These are phyloP conservation scores for Steinernema khuongi DNA, from an alignment of 1,140 invertebrate species.

Conservation along the genomic window DNA sequence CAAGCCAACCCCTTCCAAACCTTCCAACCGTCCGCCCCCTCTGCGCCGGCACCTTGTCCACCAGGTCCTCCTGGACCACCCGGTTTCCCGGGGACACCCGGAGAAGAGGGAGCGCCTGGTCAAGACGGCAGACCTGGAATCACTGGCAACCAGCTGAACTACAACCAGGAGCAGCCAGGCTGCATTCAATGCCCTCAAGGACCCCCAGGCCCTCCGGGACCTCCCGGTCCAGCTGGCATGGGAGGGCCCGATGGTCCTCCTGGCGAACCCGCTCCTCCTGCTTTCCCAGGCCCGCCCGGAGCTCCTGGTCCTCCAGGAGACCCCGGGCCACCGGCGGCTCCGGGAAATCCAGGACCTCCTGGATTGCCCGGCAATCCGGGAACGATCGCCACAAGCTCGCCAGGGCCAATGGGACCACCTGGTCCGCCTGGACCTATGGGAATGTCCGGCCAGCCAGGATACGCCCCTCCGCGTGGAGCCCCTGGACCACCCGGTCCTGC, in stretches of 20 bases:
- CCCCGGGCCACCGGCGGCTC: conserved; percentile 17
- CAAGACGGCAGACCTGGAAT: conserved; percentile 27
- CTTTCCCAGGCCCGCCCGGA: conserved; percentile 14
- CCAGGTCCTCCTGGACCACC: conserved; percentile 31
- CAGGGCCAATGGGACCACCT: conserved; percentile 27
- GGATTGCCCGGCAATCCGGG: conserved; percentile 21
- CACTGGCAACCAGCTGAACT: conserved; percentile 20
- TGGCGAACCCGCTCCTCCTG: not conserved
- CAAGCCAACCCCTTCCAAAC: not conserved
- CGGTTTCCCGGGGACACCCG: conserved; percentile 27
- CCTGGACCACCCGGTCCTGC: conserved; percentile 3
- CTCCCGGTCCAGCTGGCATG: conserved; percentile 8
- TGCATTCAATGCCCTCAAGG: conserved; percentile 32
- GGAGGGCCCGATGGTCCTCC: not conserved
- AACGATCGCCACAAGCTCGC: conserved; percentile 3
- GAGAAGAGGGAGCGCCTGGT: conserved; percentile 29
- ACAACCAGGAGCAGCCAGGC: conserved; percentile 27
- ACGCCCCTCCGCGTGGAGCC: conserved; percentile 22
- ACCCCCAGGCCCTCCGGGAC: conserved; percentile 31
- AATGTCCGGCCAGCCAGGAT: conserved; percentile 24
- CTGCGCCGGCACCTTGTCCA: conserved; percentile 25
- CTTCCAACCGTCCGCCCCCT: conserved; percentile 30
- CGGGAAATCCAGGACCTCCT: conserved; percentile 17
- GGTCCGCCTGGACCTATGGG: conserved; percentile 22
- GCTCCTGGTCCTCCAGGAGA: conserved; percentile 20